These are phyloP conservation scores for Diglossa cyanea DNA, from an alignment of 2,797 vertebrate genomes.

Conservation along the genomic window DNA sequence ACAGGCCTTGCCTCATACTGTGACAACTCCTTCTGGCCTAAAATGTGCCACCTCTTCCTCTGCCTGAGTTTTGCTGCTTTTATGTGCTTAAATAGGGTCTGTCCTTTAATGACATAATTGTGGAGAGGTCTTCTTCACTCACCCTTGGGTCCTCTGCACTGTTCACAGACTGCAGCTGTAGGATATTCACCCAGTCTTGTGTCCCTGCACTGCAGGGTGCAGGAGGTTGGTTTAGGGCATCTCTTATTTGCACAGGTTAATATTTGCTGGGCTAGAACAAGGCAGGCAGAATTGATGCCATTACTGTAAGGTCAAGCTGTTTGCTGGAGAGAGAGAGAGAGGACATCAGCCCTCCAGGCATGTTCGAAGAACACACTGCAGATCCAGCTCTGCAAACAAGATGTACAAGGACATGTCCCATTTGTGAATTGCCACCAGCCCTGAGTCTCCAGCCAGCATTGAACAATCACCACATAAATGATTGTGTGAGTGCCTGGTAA, in stretches of 20 bases:
- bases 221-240: background rate
- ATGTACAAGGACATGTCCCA: background rate
- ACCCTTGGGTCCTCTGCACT: background rate
- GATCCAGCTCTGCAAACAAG: slow-evolving; percentile 1
- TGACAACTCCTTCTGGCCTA: background rate
- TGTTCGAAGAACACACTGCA: background rate
- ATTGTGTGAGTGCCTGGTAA: background rate
- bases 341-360: background rate
- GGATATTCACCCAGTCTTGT: background rate
- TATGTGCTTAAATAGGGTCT: background rate
- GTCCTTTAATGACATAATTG: background rate
- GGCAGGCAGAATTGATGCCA: background rate
- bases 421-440: background rate
- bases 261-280: background rate
- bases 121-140: background rate
- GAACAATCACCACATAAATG: background rate
- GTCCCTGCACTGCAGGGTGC: background rate
- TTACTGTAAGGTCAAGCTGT: background rate
- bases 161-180: background rate
- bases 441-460: background rate
- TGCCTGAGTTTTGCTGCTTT: background rate
- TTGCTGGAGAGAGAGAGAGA: background rate
- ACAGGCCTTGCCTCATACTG: background rate
- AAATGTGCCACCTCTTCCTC: background rate
- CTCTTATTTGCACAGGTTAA: background rate